phyloP scores from a whole-genome alignment of 2,888 invertebrate species.

The Abrostola tripartita region DNA sequence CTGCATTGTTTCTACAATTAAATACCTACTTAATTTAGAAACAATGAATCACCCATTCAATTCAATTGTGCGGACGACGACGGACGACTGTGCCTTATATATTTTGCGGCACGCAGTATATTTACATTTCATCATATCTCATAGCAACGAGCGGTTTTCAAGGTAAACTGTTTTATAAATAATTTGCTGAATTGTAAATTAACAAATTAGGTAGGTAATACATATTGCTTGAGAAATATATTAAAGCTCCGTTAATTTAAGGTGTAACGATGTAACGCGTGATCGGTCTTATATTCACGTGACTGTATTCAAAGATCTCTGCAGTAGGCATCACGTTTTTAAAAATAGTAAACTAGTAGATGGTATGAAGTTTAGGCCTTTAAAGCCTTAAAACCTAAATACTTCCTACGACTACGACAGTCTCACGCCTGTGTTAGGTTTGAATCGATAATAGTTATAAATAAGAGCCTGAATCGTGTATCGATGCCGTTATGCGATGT shows the following conservation, averaged over 20 bases:
- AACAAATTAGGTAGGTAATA: constrained; percentile 71
- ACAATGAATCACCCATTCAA: constrained; percentile 50
- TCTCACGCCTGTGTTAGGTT: constrained; percentile 58
- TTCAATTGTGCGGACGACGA: constrained; percentile 37
- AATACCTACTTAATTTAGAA: constrained; percentile 39
- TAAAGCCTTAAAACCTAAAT: constrained; percentile 36
- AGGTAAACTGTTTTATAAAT: constrained; percentile 79
- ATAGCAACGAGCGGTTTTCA: constrained; percentile 79
- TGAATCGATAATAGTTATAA: constrained; percentile 60
- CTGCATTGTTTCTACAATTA: constrained; percentile 47
- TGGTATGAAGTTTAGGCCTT: constrained; percentile 12
- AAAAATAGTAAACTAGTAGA: too few relatives aligned
- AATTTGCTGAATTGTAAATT: constrained; percentile 74
- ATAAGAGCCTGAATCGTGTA: constrained; percentile 63
- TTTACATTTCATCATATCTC: constrained; percentile 75
- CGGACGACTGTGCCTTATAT: constrained; percentile 30
- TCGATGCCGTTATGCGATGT: constrained; percentile 64
- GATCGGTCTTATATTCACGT: constrained; percentile 13
- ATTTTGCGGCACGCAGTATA: constrained; percentile 59
- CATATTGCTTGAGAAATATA: constrained; percentile 65
- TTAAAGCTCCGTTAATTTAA: constrained; percentile 41
- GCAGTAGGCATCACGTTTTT: not conserved
- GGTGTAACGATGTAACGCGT: constrained; percentile 33
- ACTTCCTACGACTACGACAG: constrained; percentile 40
- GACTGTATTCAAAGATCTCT: not conserved